Percentiles rank a stretch among this genome's conserved stretches.
Conservation (phyloP, 2,113 vertebrate species). For the Chamaea fasciata region DNA sequence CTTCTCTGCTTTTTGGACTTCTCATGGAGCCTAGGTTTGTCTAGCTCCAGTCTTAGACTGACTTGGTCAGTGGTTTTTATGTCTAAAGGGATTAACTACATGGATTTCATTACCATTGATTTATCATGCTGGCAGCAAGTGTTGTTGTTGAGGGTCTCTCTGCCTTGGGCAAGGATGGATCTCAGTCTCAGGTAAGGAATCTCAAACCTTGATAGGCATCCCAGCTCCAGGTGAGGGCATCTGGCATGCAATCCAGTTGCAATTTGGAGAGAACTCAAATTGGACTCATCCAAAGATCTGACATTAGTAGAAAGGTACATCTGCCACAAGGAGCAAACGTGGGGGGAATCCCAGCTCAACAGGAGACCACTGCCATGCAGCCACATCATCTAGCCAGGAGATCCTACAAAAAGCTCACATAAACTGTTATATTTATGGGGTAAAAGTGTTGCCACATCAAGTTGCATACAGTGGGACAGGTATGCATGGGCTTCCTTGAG, state of each 20-base stretch:
- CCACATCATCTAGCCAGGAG: not conserved
- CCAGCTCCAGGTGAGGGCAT: not conserved
- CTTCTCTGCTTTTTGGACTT: not conserved
- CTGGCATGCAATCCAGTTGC: not conserved
- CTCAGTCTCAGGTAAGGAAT: not conserved
- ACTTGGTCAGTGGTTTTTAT: not conserved
- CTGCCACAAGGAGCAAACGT: not conserved
- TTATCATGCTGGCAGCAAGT: not conserved
- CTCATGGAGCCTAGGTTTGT: not conserved
- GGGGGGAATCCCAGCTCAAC: not conserved
- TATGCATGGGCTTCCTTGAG: not conserved
- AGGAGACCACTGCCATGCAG: no score
- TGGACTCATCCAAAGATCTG: not conserved
- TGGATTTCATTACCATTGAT: not conserved
- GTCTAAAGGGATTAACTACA: not conserved
- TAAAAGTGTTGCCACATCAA: accelerated
- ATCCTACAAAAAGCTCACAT: not conserved
- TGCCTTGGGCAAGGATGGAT: not conserved
- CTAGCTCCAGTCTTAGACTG: not conserved
- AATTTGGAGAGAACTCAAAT: not conserved
- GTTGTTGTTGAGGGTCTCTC: not conserved
- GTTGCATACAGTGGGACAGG: no score
- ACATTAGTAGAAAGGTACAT: not conserved
- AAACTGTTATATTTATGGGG: not conserved
- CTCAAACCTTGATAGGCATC: not conserved